Percentiles rank a stretch among this genome's conserved stretches.
phyloP scores from a whole-genome alignment of 2,113 vertebrate species.

The Gymnarchus niloticus region DNA sequence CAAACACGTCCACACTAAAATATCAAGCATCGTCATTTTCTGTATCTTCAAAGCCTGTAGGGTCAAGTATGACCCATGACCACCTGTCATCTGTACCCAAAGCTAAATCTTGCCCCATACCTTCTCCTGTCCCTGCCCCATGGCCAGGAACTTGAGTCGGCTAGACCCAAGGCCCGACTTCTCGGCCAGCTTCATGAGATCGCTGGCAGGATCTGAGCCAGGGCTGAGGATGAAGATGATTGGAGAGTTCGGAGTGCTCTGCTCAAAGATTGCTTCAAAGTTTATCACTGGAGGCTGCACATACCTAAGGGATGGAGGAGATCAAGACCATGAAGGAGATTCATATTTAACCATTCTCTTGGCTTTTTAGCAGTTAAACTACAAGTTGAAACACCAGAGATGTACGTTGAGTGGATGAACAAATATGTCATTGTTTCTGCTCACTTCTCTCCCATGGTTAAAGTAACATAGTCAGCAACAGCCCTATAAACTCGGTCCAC shows the following conservation, averaged over 20 bases:
- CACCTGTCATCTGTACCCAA: neutral
- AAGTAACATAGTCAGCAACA: conserved; percentile 75
- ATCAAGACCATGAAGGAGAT: neutral
- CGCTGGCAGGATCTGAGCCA: conserved; percentile 83
- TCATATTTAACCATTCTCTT: neutral
- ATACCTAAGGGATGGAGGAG: conserved; percentile 62
- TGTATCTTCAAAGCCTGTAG: neutral
- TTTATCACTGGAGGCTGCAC: conserved; percentile 92
- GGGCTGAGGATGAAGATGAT: conserved; percentile 93
- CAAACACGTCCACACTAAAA: neutral
- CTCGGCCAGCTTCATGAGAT: conserved; percentile 87
- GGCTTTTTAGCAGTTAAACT: neutral
- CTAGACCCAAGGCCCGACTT: conserved; percentile 72
- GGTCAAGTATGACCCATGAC: neutral
- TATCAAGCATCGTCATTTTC: neutral
- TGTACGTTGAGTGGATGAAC: neutral
- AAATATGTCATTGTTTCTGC: conserved; percentile 29
- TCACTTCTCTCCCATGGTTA: conserved; percentile 84
- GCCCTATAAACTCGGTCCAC: conserved; percentile 89
- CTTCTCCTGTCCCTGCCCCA: conserved; percentile 96
- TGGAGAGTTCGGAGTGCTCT: conserved; percentile 80
- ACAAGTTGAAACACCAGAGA: neutral
- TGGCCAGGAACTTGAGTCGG: conserved; percentile 85
- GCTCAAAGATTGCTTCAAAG: conserved; percentile 79
- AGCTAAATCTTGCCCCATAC: conserved; percentile 48